These are phyloP conservation scores for Circaetus gallicus DNA, from an alignment of 2,113 vertebrate species.

Conservation along the genomic window DNA sequence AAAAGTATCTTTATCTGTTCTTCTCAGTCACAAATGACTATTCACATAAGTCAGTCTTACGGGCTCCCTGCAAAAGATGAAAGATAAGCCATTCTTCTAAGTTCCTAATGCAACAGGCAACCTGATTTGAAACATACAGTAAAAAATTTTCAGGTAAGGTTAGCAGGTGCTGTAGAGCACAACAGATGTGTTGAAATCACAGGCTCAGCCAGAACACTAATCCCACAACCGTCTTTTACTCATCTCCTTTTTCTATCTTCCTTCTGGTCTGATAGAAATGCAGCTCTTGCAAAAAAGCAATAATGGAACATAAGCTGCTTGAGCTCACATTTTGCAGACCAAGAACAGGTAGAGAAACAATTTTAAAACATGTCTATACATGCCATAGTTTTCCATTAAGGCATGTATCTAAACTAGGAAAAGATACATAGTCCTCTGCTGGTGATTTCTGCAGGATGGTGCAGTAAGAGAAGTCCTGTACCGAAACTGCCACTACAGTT, in stretches of 20 bases:
- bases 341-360: neutral
- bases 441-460: neutral
- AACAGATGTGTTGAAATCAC: neutral
- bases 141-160: neutral
- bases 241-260: neutral
- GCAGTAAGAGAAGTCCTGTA: neutral
- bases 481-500: neutral
- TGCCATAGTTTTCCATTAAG: neutral
- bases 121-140: neutral
- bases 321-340: neutral
- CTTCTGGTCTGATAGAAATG: neutral
- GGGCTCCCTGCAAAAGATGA: neutral
- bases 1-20: neutral
- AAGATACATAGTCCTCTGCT: neutral
- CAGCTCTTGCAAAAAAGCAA: neutral
- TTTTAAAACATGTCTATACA: constrained; percentile 4
- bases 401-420: neutral
- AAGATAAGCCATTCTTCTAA: neutral
- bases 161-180: neutral
- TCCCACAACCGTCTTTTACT: neutral
- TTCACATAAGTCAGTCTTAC: neutral
- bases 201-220: neutral
- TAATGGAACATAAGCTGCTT: neutral
- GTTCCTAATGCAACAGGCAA: neutral
- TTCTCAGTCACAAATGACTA: neutral